Percentiles rank a stretch among this genome's conserved stretches.
phyloP scores from a whole-genome alignment of 1,140 invertebrate genomes.

The Bemisia tabaci region DNA sequence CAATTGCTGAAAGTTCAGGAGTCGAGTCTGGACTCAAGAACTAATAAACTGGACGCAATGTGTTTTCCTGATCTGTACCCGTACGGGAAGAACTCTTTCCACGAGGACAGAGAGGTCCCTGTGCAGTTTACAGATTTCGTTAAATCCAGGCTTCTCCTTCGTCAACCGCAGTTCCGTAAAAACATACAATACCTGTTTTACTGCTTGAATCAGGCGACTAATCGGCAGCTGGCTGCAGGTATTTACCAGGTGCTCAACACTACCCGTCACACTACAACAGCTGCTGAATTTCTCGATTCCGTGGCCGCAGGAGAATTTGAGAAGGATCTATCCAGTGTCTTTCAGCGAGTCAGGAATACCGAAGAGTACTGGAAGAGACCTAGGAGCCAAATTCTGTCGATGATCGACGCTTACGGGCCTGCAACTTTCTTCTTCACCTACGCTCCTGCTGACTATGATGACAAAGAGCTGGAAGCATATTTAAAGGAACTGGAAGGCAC shows the following conservation, averaged over 20 bases:
- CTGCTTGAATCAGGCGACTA: conserved; percentile 23
- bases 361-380: conserved; percentile 19
- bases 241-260: conserved; percentile 27
- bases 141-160: conserved; percentile 22
- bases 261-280: conserved; percentile 22
- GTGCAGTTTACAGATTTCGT: too few species aligned
- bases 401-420: conserved; percentile 17
- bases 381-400: conserved; percentile 17
- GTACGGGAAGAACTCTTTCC: too few species aligned
- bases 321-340: conserved; percentile 18
- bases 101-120: too few species aligned
- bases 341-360: conserved; percentile 18
- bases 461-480: too few species aligned
- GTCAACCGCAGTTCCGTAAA: conserved; percentile 21
- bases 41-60: too few species aligned
- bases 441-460: conserved; percentile 14
- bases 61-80: too few species aligned
- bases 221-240: conserved; percentile 23
- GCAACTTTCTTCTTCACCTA: conserved; percentile 16
- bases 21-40: too few species aligned
- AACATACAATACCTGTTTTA: conserved; percentile 26
- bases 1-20: too few species aligned
- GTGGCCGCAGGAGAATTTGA: conserved; percentile 20
- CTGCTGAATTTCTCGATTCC: conserved; percentile 20
- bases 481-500: conserved; percentile 15